phyloP scores from a whole-genome alignment of 2,797 vertebrate genomes.

The Cetoscarus ocellatus region DNA sequence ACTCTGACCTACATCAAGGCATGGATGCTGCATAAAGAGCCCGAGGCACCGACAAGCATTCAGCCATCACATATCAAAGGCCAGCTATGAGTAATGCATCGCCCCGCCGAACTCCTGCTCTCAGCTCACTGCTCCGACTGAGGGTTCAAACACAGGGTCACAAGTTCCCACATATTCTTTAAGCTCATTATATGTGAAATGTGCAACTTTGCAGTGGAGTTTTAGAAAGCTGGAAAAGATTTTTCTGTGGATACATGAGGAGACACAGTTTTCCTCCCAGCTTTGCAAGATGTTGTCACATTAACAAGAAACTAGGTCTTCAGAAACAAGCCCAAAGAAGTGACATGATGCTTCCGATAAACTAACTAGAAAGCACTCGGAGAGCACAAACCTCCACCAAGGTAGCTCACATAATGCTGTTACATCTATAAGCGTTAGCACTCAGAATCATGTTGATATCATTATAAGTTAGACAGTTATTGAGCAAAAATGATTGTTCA shows the following conservation, averaged over 20 bases:
- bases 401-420: too few relatives aligned
- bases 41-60: constrained; percentile 55
- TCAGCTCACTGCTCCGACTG: neutral
- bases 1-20: constrained; percentile 68
- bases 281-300: too few relatives aligned
- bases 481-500: too few relatives aligned
- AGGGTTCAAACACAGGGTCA: neutral
- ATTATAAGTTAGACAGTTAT: too few relatives aligned
- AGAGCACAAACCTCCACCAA: too few relatives aligned
- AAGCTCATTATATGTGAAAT: constrained; percentile 15
- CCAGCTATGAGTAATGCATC: constrained; percentile 59
- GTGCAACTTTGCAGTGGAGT: constrained; percentile 17
- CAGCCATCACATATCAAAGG: constrained; percentile 69
- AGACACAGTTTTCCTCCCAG: neutral
- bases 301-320: too few relatives aligned
- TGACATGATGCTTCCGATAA: too few relatives aligned
- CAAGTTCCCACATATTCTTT: constrained; percentile 10
- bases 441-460: too few relatives aligned
- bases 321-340: too few relatives aligned
- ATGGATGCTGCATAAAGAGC: constrained; percentile 59
- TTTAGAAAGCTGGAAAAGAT: neutral
- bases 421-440: too few relatives aligned
- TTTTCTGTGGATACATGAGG: constrained; percentile 1
- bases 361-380: too few relatives aligned
- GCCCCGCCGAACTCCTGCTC: constrained; percentile 14